These are phyloP conservation scores for Seriola dumerili DNA, from an alignment of 2,113 vertebrate genomes.

Conservation along the genomic window DNA sequence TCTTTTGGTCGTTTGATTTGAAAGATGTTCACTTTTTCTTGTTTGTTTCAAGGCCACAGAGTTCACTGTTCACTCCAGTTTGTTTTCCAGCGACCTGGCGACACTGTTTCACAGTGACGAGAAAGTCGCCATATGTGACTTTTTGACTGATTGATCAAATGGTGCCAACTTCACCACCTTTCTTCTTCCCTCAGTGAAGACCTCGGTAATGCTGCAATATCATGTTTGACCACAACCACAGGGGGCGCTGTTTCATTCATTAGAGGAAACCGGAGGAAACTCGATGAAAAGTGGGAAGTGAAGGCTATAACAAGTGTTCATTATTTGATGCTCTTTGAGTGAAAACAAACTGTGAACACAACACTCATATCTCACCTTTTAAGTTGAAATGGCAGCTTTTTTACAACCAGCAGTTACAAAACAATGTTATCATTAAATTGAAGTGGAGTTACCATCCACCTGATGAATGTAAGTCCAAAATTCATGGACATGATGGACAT, in stretches of 20 bases:
- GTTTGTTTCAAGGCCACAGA: neutral
- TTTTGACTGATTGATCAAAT: neutral
- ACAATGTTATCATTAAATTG: neutral
- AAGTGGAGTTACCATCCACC: neutral
- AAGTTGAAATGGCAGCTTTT: neutral
- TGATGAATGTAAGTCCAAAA: neutral
- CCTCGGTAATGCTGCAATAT: neutral
- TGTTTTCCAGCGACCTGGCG: neutral
- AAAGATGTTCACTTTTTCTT: neutral
- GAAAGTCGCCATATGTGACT: neutral
- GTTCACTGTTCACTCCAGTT: neutral
- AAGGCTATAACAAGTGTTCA: too few species aligned
- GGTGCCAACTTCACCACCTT: neutral
- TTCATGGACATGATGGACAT: neutral
- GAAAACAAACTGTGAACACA: too few species aligned
- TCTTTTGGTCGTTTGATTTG: neutral
- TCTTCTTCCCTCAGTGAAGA: accelerated
- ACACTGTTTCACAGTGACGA: neutral
- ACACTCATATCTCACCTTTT: neutral
- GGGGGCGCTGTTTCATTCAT: neutral
- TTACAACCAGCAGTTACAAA: neutral
- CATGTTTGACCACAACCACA: neutral
- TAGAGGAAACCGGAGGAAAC: neutral
- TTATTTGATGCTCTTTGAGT: too few species aligned
- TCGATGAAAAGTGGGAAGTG: too few species aligned